A percentile compares a stretch with the other conserved stretches of the same genome.
phyloP scores from a whole-genome alignment of 2,797 vertebrate genomes.

The Xenopus petersii region DNA sequence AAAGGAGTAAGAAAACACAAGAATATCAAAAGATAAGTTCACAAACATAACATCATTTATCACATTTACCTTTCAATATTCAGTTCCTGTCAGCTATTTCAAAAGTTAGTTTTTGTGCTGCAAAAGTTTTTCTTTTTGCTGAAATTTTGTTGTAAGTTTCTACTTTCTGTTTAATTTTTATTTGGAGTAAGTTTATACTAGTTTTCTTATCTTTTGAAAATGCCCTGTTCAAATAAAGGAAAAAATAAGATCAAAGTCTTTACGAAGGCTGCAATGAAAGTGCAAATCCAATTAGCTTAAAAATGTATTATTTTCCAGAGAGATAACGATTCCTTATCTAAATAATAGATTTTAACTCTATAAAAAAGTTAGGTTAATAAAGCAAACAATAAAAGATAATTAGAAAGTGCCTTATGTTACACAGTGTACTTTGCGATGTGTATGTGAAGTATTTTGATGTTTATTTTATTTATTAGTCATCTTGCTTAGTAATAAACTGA shows the following conservation, averaged over 20 bases:
- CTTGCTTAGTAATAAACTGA: not conserved
- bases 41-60: no score
- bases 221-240: conserved; percentile 17
- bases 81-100: no score
- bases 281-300: conserved; percentile 46
- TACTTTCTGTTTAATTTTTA: conserved; percentile 13
- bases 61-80: no score
- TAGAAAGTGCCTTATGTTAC: conserved; percentile 31
- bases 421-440: not conserved
- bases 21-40: no score
- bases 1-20: no score
- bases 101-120: no score
- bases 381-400: conserved; percentile 44
- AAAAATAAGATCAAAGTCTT: conserved; percentile 35
- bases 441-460: conserved; percentile 12
- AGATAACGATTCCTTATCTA: conserved; percentile 43
- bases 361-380: conserved; percentile 38
- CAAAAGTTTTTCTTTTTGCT: no score
- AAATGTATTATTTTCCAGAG: conserved; percentile 41
- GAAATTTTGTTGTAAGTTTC: no score
- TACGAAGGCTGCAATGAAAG: conserved; percentile 11
- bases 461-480: conserved; percentile 16
- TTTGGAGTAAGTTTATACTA: not conserved
- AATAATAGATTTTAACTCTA: conserved; percentile 44
- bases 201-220: conserved; percentile 18